Evolutionary conservation across 2,113 vertebrate genomes (phyloP), one percentile per base, ranked within the genome.

Genomic region (Nibea albiflora): DNA sequence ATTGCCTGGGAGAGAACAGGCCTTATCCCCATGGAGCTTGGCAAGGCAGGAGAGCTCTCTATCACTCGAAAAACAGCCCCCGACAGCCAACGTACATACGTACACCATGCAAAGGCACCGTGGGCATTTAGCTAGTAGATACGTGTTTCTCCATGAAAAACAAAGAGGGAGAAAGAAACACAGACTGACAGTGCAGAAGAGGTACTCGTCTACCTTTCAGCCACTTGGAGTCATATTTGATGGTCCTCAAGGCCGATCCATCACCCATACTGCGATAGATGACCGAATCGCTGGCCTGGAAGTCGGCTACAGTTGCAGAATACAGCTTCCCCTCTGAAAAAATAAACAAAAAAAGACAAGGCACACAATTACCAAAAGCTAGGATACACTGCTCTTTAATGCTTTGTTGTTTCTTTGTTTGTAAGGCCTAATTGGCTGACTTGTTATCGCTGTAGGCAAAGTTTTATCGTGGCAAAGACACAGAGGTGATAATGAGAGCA

Each of bases 201-300:
- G 26, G 52, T 22, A 28, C 50, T 44, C 24, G 8, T 76, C 86
- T 96, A 99, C 98, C 98, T 98, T 99, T 99, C 90, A 99, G 96
- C 98, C 98, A 99, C 84, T 99, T 99, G 93, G 98, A 99, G 89
- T 99, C 98, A 46, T 99, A 99, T 94, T 99, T 99, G 91, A 99
- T 99, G 82, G 98, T 99, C 89, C 98, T 96, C 76, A 99, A 93
- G 73, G 98, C 98, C 14, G 97, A 99, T 80, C 98, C 98, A 77
- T 99, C 98, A 7, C 98, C 98, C 98, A 99, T 97, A 89, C 98
- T 99, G 85, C 98, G 97, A 90, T 99, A 99, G 94, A 99, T 99
- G 86, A 99, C 98, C n/a, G 98, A 95, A 81, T 99, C 98, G 11
- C 98, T 99, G 80, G 98, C 98, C 95, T 98, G 94, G 95, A 99